Percentiles rank a stretch among this genome's conserved stretches.
phyloP scores from a whole-genome alignment of 2,113 vertebrate species.

The Rhombomys opimus region DNA sequence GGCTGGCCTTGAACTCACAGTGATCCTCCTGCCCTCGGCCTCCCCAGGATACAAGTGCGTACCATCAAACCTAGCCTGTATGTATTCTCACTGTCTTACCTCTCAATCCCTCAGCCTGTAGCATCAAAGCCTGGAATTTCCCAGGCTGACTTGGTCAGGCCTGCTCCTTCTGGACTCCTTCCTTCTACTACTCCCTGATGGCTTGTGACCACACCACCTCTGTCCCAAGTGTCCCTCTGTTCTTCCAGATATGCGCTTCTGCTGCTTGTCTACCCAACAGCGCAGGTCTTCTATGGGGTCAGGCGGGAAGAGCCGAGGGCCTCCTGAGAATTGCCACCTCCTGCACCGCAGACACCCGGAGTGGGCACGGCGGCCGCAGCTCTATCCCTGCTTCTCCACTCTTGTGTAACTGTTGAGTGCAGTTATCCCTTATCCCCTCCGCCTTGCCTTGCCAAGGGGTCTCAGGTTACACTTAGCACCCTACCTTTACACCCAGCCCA shows the following conservation, averaged over 20 bases:
- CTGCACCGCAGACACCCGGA: rapidly evolving
- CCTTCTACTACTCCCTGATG: not conserved
- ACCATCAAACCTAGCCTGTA: not conserved
- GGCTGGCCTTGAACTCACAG: not conserved
- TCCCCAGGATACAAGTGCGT: too few relatives aligned
- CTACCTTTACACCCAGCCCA: not conserved
- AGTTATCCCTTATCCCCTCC: not conserved
- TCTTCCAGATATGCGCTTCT: not conserved
- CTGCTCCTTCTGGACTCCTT: not conserved
- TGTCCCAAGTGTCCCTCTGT: not conserved
- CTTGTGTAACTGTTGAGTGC: not conserved
- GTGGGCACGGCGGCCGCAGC: not conserved
- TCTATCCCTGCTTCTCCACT: too few relatives aligned
- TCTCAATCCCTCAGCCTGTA: not conserved
- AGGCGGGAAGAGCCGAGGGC: not conserved
- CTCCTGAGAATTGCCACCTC: not conserved
- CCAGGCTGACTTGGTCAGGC: constrained; percentile 28
- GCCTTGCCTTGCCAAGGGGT: not conserved
- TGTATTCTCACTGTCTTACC: not conserved
- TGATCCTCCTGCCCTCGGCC: not conserved
- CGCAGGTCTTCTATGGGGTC: not conserved
- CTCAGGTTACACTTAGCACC: not conserved
- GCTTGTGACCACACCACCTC: constrained; percentile 46
- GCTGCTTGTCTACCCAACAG: not conserved
- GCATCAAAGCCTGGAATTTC: constrained; percentile 36